These are phyloP conservation scores for Biston betularia DNA, from an alignment of 2,888 invertebrate species.

Conservation along the genomic window DNA sequence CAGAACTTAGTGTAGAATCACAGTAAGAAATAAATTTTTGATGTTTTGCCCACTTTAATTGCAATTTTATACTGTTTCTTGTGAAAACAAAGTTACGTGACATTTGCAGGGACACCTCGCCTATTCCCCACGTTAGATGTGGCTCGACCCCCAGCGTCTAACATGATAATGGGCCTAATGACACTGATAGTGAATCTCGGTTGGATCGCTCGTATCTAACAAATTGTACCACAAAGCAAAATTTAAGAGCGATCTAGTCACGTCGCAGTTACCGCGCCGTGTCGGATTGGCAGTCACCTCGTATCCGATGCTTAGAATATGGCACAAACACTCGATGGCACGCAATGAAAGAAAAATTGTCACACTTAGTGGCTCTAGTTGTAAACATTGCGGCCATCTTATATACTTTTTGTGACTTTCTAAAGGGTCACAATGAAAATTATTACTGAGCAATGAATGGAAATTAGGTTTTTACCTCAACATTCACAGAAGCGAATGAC, in stretches of 20 bases:
- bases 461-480: constrained; percentile 4
- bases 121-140: too few relatives aligned
- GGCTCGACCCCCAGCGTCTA: background rate
- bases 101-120: too few relatives aligned
- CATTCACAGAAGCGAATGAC: too few relatives aligned
- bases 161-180: background rate
- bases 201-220: background rate
- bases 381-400: constrained; percentile 7
- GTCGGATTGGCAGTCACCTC: constrained; percentile 31
- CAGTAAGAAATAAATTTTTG: too few relatives aligned
- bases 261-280: constrained; percentile 22
- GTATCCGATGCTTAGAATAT: constrained; percentile 29
- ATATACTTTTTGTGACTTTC: constrained; percentile 6
- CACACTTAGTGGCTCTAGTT: constrained; percentile 15
- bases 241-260: constrained; percentile 26
- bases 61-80: too few relatives aligned
- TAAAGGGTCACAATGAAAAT: constrained; percentile 3
- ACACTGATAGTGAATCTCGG: background rate
- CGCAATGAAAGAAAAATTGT: constrained; percentile 18
- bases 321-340: constrained; percentile 21
- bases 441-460: background rate
- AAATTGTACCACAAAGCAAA: background rate
- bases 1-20: too few relatives aligned
- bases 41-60: too few relatives aligned
- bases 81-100: too few relatives aligned